Conservation (phyloP, 2,888 invertebrate genomes). For the Perizoma flavofasciatum region DNA sequence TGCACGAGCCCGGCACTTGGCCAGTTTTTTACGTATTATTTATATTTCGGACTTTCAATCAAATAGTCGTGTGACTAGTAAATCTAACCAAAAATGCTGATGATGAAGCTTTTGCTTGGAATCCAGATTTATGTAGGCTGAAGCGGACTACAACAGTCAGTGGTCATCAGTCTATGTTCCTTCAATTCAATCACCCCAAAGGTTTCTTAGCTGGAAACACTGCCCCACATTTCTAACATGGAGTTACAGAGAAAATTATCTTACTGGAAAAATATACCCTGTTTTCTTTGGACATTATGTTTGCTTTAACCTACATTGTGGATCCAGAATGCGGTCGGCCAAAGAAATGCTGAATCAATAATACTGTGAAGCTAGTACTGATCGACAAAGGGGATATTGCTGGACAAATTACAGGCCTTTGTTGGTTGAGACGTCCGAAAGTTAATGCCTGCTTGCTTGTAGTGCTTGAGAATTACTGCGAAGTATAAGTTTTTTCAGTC, state of each 20-base stretch:
- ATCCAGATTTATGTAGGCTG: no score
- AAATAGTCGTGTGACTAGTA: no score
- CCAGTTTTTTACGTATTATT: no score
- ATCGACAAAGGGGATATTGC: conserved; percentile 3
- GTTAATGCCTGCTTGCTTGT: conserved; percentile 2
- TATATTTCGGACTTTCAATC: no score
- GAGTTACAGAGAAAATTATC: conserved; percentile 4
- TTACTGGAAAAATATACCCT: conserved; percentile 14
- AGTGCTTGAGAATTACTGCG: neutral
- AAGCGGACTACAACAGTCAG: no score
- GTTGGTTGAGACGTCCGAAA: conserved; percentile 2
- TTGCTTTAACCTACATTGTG: conserved; percentile 28
- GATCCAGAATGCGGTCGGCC: conserved; percentile 22
- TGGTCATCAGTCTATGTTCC: no score
- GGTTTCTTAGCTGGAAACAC: conserved; percentile 7
- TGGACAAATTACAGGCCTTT: conserved; percentile 13
- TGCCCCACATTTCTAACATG: conserved; percentile 12
- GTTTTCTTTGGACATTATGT: conserved; percentile 23
- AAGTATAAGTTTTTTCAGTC: no score
- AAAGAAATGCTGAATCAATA: conserved; percentile 31
- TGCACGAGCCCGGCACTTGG: no score
- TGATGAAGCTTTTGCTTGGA: no score
- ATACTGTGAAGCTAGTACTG: conserved; percentile 22
- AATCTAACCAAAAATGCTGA: no score
- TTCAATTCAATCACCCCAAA: conserved; percentile 9